Evolutionary conservation across 2,888 invertebrate species (phyloP).

Genomic region (Trisateles emortualis): DNA sequence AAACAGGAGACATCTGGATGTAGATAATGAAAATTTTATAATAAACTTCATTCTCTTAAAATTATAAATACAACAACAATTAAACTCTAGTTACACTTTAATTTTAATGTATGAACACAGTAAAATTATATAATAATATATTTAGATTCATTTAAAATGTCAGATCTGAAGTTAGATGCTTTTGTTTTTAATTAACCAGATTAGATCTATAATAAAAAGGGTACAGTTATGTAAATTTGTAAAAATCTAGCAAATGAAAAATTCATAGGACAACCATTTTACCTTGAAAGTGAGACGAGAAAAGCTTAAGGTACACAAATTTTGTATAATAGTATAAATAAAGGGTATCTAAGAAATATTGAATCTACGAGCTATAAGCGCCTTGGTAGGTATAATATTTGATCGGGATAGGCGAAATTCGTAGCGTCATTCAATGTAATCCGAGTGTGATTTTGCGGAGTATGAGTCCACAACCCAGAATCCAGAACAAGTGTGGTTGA

Average conservation of each 20-base stretch:
- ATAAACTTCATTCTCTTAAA: slow-evolving; percentile 33
- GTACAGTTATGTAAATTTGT: slow-evolving; percentile 36
- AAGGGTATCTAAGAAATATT: slow-evolving; percentile 41
- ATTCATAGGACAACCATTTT: slow-evolving; percentile 65
- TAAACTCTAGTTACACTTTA: slow-evolving; percentile 39
- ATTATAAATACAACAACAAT: slow-evolving; percentile 33
- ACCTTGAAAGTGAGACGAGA: slow-evolving; percentile 78
- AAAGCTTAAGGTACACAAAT: slow-evolving; percentile 48
- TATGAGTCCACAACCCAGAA: slow-evolving; percentile 62
- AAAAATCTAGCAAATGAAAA: slow-evolving; percentile 60
- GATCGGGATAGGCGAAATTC: slow-evolving; percentile 40
- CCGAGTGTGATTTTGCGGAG: slow-evolving; percentile 55
- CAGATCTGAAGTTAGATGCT: slow-evolving; percentile 16
- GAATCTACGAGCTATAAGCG: slow-evolving; percentile 44
- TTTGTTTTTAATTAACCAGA: slow-evolving; percentile 15
- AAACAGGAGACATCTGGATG: slow-evolving; percentile 46
- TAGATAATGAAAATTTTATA: slow-evolving; percentile 22
- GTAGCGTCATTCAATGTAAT: slow-evolving; percentile 46
- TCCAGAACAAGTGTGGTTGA: slow-evolving; percentile 57
- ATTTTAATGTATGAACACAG: slow-evolving; percentile 54
- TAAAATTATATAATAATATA: slow-evolving; percentile 47
- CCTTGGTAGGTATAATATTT: slow-evolving; percentile 45
- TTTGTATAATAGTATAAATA: slow-evolving; percentile 40
- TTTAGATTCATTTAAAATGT: slow-evolving; percentile 19
- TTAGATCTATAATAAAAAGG: slow-evolving; percentile 24